These are phyloP conservation scores for Protosalanx chinensis DNA, from an alignment of 2,797 vertebrate species.

Conservation along the genomic window DNA sequence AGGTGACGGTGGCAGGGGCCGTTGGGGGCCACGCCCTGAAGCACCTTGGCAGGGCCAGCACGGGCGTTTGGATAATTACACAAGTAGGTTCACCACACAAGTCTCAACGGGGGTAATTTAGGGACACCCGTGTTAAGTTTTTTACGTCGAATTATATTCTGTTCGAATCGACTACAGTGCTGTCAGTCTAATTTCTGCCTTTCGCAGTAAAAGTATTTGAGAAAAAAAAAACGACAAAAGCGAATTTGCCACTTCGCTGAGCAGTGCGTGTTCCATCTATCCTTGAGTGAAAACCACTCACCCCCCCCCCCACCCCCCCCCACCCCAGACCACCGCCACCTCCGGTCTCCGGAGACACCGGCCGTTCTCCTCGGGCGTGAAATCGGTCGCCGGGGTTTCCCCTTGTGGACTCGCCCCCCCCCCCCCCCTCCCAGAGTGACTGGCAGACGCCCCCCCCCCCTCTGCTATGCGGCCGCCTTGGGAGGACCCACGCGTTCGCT, in stretches of 20 bases:
- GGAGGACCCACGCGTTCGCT: constrained; percentile 41
- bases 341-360: too few relatives aligned
- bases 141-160: background rate
- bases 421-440: constrained; percentile 52
- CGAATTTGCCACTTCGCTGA: background rate
- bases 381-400: too few relatives aligned
- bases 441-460: constrained; percentile 21
- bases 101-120: background rate
- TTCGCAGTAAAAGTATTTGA: background rate
- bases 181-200: background rate
- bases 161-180: background rate
- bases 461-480: constrained; percentile 33
- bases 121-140: background rate
- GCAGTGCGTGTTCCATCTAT: background rate
- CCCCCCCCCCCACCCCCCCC: too few relatives aligned
- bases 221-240: background rate
- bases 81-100: background rate
- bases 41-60: constrained; percentile 46
- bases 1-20: constrained; percentile 31
- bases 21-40: constrained; percentile 59
- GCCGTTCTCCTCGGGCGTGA: too few relatives aligned
- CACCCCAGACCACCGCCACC: too few relatives aligned
- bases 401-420: constrained; percentile 38
- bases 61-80: constrained; percentile 17
- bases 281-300: constrained; percentile 13